Conservation (phyloP, 2,797 vertebrate species). For the Neosalanx taihuensis region DNA sequence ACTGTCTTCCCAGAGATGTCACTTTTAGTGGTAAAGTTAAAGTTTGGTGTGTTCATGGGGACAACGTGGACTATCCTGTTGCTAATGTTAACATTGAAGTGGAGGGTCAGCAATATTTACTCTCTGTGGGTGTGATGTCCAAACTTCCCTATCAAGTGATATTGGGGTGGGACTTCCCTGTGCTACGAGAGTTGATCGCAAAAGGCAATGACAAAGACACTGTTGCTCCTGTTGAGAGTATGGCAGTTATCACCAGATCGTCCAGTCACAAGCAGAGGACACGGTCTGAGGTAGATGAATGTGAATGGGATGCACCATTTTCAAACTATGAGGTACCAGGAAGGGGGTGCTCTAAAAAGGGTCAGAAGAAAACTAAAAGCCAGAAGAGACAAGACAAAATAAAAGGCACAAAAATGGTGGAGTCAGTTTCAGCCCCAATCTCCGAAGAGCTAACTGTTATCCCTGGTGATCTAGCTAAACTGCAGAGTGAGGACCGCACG, state of each 20-base stretch:
- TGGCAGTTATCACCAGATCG: too few species aligned
- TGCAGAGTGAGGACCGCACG: neutral
- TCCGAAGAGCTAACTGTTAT: neutral
- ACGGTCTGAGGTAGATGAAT: too few species aligned
- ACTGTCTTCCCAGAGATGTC: too few species aligned
- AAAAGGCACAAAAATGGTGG: neutral
- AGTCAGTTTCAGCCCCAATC: neutral
- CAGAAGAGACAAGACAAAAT: neutral
- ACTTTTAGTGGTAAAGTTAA: too few species aligned
- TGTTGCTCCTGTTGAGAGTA: neutral
- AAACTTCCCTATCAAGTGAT: conserved; percentile 1
- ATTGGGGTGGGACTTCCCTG: neutral
- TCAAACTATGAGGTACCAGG: too few species aligned
- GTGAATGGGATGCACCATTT: too few species aligned
- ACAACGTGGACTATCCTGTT: too few species aligned
- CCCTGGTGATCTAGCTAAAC: neutral
- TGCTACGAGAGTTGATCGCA: neutral
- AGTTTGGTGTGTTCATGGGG: too few species aligned
- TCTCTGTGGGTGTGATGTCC: too few species aligned
- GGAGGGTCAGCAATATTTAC: too few species aligned
- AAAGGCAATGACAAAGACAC: neutral
- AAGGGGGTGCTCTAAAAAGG: neutral
- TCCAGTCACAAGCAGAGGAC: too few species aligned
- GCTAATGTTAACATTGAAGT: too few species aligned
- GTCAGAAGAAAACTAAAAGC: neutral